A percentile compares a stretch with the other conserved stretches of the same genome.
Evolutionary conservation across 2,888 invertebrate species (phyloP).

Genomic region (Carterocephalus palaemon): DNA sequence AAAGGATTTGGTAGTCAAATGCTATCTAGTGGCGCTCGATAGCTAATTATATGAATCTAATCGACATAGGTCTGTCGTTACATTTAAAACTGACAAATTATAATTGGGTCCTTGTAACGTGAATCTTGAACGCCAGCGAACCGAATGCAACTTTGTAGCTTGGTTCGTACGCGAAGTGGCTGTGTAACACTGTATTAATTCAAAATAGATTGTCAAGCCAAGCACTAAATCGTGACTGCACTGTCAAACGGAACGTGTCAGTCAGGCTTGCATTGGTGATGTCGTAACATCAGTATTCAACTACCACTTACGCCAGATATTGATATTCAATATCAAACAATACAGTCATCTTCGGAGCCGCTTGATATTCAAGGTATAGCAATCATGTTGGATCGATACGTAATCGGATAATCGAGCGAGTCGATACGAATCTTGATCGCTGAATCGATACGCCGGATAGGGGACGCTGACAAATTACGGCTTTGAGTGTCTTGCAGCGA

Average conservation of each 20-base stretch:
- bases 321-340: conserved; percentile 62
- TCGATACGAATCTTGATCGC: conserved; percentile 65
- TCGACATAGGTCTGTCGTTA: no score
- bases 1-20: no score
- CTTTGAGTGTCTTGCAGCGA: conserved; percentile 58
- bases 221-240: conserved; percentile 28
- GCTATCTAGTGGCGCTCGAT: no score
- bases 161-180: conserved; percentile 18
- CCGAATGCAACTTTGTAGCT: conserved; percentile 6
- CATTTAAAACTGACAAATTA: no score
- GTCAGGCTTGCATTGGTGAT: conserved; percentile 35
- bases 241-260: conserved; percentile 26
- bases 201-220: conserved; percentile 32
- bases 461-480: conserved; percentile 72
- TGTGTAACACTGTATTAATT: conserved; percentile 27
- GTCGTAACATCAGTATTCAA: conserved; percentile 50
- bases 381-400: conserved; percentile 38
- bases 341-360: conserved; percentile 51
- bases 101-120: no score
- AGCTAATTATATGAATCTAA: no score
- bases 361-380: conserved; percentile 52
- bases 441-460: conserved; percentile 60
- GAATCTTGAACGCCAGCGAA: conserved; percentile 4
- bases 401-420: conserved; percentile 60
- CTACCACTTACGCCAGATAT: conserved; percentile 40